Percentiles rank a stretch among this genome's conserved stretches.
Conservation (phyloP, 2,113 vertebrate genomes). For the Chaetodon auriga region DNA sequence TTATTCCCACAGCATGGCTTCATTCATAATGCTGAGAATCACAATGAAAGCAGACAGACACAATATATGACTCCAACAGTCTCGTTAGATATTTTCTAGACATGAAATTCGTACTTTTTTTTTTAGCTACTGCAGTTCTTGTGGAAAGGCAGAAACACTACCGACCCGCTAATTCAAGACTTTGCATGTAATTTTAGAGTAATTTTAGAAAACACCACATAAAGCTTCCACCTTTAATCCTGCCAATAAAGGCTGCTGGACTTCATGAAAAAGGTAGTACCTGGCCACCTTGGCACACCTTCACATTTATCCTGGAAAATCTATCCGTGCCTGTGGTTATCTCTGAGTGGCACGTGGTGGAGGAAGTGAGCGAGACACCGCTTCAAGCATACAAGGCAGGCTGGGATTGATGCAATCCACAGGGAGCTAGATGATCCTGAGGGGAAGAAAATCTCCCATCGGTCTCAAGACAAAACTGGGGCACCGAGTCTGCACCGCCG, state of each 20-base stretch:
- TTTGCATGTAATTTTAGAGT: background rate
- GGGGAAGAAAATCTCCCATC: slow-evolving; percentile 63
- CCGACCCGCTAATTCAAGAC: background rate
- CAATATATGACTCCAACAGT: slow-evolving; percentile 23
- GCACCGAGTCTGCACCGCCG: slow-evolving; percentile 56
- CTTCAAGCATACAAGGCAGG: slow-evolving; percentile 58
- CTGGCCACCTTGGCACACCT: slow-evolving; percentile 27
- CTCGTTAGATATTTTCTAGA: slow-evolving; percentile 18
- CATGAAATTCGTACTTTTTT: slow-evolving; percentile 36
- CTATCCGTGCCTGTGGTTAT: slow-evolving; percentile 55
- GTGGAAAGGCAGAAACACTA: background rate
- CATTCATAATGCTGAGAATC: slow-evolving; percentile 63
- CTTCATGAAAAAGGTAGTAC: background rate
- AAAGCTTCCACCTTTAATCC: background rate
- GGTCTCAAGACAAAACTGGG: slow-evolving; percentile 75
- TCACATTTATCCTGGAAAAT: slow-evolving; percentile 38
- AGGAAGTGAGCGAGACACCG: slow-evolving; percentile 67
- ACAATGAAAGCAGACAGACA: slow-evolving; percentile 48
- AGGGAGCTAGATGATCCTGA: slow-evolving; percentile 69
- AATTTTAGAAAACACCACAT: background rate
- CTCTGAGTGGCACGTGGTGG: slow-evolving; percentile 66
- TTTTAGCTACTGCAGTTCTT: background rate
- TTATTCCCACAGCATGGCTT: slow-evolving; percentile 62
- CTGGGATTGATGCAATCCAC: slow-evolving; percentile 74
- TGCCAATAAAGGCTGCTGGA: background rate